Evolutionary conservation across 2,797 vertebrate genomes (phyloP).

Genomic region (Agapornis canus): DNA sequence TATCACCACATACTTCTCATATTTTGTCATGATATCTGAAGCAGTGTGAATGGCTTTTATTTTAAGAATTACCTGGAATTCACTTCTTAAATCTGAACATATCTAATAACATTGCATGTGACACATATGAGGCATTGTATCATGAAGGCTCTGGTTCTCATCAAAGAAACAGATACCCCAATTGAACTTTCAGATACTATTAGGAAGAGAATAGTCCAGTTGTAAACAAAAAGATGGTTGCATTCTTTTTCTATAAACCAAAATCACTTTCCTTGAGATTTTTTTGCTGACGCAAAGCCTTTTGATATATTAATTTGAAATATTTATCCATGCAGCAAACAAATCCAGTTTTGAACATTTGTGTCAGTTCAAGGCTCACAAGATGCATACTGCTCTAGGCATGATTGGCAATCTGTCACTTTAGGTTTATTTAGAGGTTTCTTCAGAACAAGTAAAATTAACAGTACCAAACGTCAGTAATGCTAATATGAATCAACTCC

Average conservation of each 20-base stretch:
- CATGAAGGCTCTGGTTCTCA: conserved; percentile 44
- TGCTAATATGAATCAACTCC: background rate
- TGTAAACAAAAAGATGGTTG: background rate
- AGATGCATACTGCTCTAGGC: background rate
- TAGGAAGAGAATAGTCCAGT: background rate
- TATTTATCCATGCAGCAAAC: conserved; percentile 1
- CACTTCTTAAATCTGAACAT: conserved; percentile 16
- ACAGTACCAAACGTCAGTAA: background rate
- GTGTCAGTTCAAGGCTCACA: background rate
- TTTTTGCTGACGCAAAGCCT: conserved; percentile 1
- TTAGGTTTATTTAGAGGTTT: background rate
- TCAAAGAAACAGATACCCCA: conserved; percentile 57
- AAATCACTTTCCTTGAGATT: conserved; percentile 26
- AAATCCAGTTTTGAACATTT: conserved; percentile 20
- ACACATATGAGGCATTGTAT: conserved; percentile 39
- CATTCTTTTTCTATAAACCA: background rate
- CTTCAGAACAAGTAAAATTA: background rate
- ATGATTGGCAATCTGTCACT: background rate
- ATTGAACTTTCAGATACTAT: conserved; percentile 31
- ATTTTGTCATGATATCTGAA: conserved; percentile 34
- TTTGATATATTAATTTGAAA: conserved; percentile 23
- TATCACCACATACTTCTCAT: background rate
- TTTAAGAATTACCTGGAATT: conserved; percentile 53
- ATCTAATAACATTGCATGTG: conserved; percentile 28
- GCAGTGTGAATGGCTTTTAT: conserved; percentile 42